A percentile compares a stretch with the other conserved stretches of the same genome.
phyloP scores from a whole-genome alignment of 92 coral and sea anemone species.

The Porites divaricata region DNA sequence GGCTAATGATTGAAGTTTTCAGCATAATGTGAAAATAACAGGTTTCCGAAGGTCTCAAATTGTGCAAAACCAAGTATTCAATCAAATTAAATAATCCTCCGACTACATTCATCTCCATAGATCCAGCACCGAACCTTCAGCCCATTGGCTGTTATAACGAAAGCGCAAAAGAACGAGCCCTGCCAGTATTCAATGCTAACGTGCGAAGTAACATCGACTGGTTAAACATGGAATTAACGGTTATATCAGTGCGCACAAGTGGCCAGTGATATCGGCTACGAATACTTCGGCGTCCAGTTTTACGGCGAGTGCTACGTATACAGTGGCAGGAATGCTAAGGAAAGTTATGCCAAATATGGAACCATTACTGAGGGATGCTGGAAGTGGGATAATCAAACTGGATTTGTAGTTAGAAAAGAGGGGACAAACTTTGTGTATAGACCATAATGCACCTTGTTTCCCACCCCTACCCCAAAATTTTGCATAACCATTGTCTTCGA shows the following conservation, averaged over 20 bases:
- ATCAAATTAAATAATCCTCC: no score
- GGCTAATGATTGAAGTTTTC: no score
- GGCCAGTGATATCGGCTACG: constrained; percentile 57
- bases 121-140: constrained; percentile 27
- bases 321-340: constrained; percentile 54
- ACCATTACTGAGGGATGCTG: background rate
- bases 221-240: constrained; percentile 58
- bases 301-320: constrained; percentile 95
- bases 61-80: no score
- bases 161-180: constrained; percentile 13
- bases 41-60: no score
- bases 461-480: no score
- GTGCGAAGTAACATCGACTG: constrained; percentile 68
- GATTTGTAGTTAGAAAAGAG: constrained; percentile 10
- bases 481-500: no score
- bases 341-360: constrained; percentile 50
- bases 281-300: constrained; percentile 80
- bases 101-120: background rate
- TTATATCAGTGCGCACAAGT: constrained; percentile 73
- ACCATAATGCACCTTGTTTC: no score
- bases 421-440: constrained; percentile 28
- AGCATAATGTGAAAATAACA: no score
- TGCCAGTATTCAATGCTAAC: constrained; percentile 56
- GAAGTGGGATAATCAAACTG: background rate
- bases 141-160: constrained; percentile 56